Base-by-base conservation (phyloP, 2,113 vertebrate species). In the Columba livia region DNA sequence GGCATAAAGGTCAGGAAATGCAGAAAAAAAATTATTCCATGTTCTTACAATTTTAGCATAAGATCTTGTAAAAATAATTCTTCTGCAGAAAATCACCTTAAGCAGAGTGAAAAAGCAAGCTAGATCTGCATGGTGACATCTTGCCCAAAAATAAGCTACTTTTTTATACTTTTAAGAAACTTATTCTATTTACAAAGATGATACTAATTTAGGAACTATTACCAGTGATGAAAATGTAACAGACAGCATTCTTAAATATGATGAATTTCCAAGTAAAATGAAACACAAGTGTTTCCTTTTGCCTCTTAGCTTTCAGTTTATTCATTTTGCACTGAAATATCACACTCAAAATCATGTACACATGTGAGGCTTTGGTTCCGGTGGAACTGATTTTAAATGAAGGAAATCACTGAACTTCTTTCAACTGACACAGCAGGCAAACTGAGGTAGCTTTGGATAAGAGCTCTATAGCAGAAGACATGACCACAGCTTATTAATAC, bases 1-100 rank as follows among this genome's bases (percentile, higher is more conserved):
- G 60, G 40, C 29, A 47, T 29, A 80, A 91, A 93, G 95, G 85
- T 96, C 95, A 96, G 61, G 50, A 84, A 78, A 86, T 23, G 62
- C 0, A 6, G 81, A 73, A 85, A 73, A 84, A 84, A 73, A 84
- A 83, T 93, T 53, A 91, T 86, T 89, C 74, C 32, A 4, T 66
- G 3, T 70, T 89, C 84, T 84, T 58, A 72, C 6, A 70, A 54
- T 73, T 95, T 95, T 90, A 88, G 12, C 54, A 62, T 61, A 75
- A 93, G 15, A 28, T 47, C 44, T 32, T 88, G 56, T 60, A 88
- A 88, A 91, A 88, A 71, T 56, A 82, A 74, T 82, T 90, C 28
- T 56, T 64, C 56, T 88, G 47, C 19, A 77, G 67, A 73, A 92
- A 88, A 89, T 29, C 86, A 72, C 81, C 83, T 82, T 79, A 67